These are phyloP conservation scores for Aphis gossypii DNA, from an alignment of 1,140 invertebrate species.

Conservation along the genomic window DNA sequence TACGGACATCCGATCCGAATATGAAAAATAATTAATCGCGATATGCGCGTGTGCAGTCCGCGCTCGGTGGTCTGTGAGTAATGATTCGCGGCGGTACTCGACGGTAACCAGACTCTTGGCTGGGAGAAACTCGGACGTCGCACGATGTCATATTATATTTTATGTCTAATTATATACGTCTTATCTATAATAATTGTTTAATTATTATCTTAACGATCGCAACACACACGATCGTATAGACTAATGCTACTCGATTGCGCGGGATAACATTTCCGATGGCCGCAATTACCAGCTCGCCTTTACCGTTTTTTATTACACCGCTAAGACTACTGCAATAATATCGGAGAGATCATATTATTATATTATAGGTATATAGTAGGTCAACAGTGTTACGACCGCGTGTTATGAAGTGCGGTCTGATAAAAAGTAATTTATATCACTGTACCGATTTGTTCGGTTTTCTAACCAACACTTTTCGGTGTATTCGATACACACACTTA, in stretches of 20 bases:
- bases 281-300: not conserved
- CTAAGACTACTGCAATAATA: not conserved
- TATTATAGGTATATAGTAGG: not conserved
- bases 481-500: not conserved
- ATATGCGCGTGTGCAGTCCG: too few relatives aligned
- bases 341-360: not conserved
- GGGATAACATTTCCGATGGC: not conserved
- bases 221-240: not conserved
- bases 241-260: not conserved
- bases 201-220: too few relatives aligned
- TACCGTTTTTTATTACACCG: not conserved
- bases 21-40: too few relatives aligned
- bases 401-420: not conserved
- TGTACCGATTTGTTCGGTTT: not conserved
- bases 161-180: too few relatives aligned
- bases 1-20: too few relatives aligned
- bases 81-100: too few relatives aligned
- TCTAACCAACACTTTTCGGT: not conserved
- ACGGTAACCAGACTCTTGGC: too few relatives aligned
- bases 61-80: too few relatives aligned
- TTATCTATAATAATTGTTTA: too few relatives aligned
- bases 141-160: too few relatives aligned
- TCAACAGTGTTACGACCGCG: not conserved
- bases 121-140: too few relatives aligned
- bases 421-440: not conserved